A percentile compares a stretch with the other conserved stretches of the same genome.
Evolutionary conservation across 2,797 vertebrate genomes (phyloP).

Genomic region (Lacerta agilis): DNA sequence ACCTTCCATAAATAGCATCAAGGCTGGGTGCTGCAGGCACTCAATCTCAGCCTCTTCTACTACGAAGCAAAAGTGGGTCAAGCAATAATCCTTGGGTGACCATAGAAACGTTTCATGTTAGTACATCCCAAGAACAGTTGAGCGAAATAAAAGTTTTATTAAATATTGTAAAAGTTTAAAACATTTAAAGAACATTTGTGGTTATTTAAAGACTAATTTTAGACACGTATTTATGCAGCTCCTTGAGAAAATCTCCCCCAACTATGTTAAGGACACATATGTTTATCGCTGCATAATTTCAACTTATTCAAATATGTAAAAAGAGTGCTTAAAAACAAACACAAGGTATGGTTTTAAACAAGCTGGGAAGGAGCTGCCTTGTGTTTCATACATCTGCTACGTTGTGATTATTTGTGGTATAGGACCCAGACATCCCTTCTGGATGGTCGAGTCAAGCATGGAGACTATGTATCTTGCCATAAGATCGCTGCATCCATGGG

Average conservation of each 20-base stretch:
- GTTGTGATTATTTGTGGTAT: not conserved
- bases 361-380: not conserved
- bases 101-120: conserved; percentile 26
- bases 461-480: not conserved
- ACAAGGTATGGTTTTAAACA: not conserved
- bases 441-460: not conserved
- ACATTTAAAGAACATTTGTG: conserved; percentile 24
- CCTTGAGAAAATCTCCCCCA: conserved; percentile 11
- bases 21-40: conserved; percentile 10
- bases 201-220: conserved; percentile 42
- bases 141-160: conserved; percentile 39
- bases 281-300: conserved; percentile 20
- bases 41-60: conserved; percentile 20
- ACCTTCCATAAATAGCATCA: conserved; percentile 18
- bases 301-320: not conserved
- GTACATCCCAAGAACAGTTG: not conserved
- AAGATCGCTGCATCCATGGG: not conserved
- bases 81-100: not conserved
- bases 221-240: conserved; percentile 18
- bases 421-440: not conserved
- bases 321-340: not conserved
- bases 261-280: not conserved
- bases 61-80: conserved; percentile 22
- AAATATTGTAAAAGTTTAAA: conserved; percentile 62
- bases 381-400: not conserved